Evolutionary conservation across 2,113 vertebrate species (phyloP).

Genomic region (Vireo altiloquus): DNA sequence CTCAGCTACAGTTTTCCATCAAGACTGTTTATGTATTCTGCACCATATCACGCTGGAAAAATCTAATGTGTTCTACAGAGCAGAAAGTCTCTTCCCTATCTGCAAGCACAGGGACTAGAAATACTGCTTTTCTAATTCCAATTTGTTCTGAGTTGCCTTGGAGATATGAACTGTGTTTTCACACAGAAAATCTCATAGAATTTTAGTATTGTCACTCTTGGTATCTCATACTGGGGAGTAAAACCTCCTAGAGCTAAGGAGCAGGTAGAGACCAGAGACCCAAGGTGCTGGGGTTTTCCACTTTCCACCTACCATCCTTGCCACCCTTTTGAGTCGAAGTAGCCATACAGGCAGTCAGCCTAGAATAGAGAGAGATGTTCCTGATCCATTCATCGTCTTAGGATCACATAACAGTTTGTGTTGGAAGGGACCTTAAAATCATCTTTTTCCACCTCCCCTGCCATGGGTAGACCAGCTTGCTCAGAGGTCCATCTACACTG

Average conservation of each 20-base stretch:
- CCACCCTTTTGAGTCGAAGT: neutral
- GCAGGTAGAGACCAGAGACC: neutral
- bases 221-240: rapidly evolving
- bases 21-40: neutral
- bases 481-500: neutral
- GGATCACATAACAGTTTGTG: too few relatives aligned
- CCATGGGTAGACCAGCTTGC: neutral
- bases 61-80: neutral
- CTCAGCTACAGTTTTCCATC: neutral
- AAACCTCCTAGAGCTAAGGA: neutral
- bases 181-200: neutral
- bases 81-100: neutral
- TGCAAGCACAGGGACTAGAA: neutral
- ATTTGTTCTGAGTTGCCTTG: neutral
- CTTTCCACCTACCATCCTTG: neutral
- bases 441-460: neutral
- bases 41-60: neutral
- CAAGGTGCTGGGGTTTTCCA: neutral
- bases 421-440: neutral
- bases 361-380: neutral
- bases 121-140: neutral
- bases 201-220: neutral
- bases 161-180: neutral
- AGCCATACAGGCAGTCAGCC: neutral
- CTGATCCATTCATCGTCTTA: neutral